These are phyloP conservation scores for Choristoneura rosaceana DNA, from an alignment of 2,888 invertebrate genomes.

Conservation along the genomic window DNA sequence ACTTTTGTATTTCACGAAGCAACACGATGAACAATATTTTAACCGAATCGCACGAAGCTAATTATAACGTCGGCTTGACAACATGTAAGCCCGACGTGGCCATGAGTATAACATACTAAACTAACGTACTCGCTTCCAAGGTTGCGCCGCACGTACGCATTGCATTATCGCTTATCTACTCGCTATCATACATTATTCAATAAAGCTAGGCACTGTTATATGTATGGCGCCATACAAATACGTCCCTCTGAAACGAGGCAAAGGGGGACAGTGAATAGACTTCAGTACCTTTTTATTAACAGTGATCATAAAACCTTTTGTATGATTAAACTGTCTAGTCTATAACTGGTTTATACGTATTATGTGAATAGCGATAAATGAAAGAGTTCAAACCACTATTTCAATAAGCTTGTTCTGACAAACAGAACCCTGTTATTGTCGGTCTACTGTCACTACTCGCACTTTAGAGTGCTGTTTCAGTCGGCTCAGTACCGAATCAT, in stretches of 20 bases:
- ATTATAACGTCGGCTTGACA: slow-evolving; percentile 3
- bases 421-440: background rate
- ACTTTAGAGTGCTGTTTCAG: too few species aligned
- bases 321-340: background rate
- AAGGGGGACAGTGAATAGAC: slow-evolving; percentile 1
- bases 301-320: background rate
- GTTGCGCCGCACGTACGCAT: slow-evolving; percentile 19
- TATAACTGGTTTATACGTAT: background rate
- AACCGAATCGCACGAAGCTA: slow-evolving; percentile 2
- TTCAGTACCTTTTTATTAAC: background rate
- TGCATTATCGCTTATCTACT: slow-evolving; percentile 38
- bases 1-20: background rate
- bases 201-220: slow-evolving; percentile 23
- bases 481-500: too few species aligned
- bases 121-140: slow-evolving; percentile 21
- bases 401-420: background rate
- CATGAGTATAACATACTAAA: slow-evolving; percentile 11
- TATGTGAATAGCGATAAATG: background rate
- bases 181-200: slow-evolving; percentile 34
- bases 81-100: slow-evolving; percentile 1
- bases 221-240: slow-evolving; percentile 2
- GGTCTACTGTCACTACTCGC: too few species aligned
- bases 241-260: slow-evolving; percentile 5
- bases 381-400: background rate
- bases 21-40: background rate